phyloP scores from a whole-genome alignment of 2,888 invertebrate species.

The Neoaliturus tenellus region DNA sequence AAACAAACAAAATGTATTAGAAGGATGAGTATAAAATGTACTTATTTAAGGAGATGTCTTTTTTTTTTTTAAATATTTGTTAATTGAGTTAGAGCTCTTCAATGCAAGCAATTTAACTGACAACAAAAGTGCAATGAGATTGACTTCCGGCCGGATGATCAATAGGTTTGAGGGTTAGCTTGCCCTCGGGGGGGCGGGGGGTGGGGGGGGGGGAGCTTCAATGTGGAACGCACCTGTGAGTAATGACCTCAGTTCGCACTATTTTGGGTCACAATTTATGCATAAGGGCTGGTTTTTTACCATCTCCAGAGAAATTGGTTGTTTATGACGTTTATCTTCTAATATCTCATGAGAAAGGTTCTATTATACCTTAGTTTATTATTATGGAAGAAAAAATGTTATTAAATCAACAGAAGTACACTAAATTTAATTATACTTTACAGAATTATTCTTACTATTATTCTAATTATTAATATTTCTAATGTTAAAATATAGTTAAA shows the following conservation, averaged over 20 bases:
- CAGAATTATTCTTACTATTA: too few relatives aligned
- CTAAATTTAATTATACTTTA: too few relatives aligned
- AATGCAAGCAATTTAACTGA: background rate
- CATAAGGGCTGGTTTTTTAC: background rate
- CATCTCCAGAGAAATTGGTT: background rate
- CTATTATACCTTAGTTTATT: too few relatives aligned
- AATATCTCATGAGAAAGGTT: too few relatives aligned
- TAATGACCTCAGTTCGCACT: background rate
- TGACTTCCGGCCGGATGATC: slow-evolving; percentile 5
- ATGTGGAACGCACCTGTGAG: slow-evolving; percentile 24
- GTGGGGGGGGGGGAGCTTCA: background rate
- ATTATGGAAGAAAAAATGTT: too few relatives aligned
- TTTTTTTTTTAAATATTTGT: too few relatives aligned
- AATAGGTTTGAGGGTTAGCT: slow-evolving; percentile 16
- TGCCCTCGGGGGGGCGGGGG: background rate
- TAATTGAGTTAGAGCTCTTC: background rate
- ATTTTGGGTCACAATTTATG: slow-evolving; percentile 2
- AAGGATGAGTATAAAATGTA: too few relatives aligned
- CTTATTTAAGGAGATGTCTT: too few relatives aligned
- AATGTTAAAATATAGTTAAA: too few relatives aligned
- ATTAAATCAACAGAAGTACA: too few relatives aligned
- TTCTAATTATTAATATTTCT: too few relatives aligned
- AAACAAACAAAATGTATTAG: too few relatives aligned
- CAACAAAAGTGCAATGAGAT: slow-evolving; percentile 17
- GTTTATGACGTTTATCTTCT: background rate